Evolutionary conservation across 2,797 vertebrate genomes (phyloP), one percentile per base, ranked within the genome.

Genomic region (Pseudochirops corinnae): DNA sequence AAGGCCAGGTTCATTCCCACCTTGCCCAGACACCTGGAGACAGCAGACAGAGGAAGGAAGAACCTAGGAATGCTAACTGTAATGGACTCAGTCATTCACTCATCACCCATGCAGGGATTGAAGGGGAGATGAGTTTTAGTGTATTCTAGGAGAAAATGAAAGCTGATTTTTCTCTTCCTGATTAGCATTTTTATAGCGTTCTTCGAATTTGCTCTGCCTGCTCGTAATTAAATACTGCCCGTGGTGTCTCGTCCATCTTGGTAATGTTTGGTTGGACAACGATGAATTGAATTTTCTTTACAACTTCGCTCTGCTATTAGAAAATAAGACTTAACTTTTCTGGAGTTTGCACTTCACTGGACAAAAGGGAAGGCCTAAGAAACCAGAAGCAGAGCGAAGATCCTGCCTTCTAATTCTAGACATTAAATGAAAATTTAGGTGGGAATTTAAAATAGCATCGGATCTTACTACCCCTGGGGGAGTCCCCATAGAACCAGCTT

Each of bases 181-280:
- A 62, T 97, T 96, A 96, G 95, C 97, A 97, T 97, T 97, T 98
- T 92, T 92, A 96, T 3, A 96, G 95, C 26, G 9, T 97, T 96
- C 97, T 93, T 55, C 93, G 94, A 97, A 97, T 96, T 93, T 95
- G 95, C 91, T 90, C 94, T 92, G 97, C 96, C 97, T 96, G 96
- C 93, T 96, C 96, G 92, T 98, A 98, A 98, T 98, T 98, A 98
- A 98, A 97, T 98, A 98, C 97, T 98, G 96, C 95, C 97, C 95
- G 56, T 98, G 96, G 97, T 96, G 97, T 96, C 98, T 96, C 95
- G 93, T 96, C 91, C 52, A 52, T 91, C 97, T 94, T 97, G 94
- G 95, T 95, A 96, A 98, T 57, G 56, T 93, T 94, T 92, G 94
- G 92, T 94, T 62, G 94, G 97, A 96, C 95, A 93, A 95, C 94